phyloP scores from a whole-genome alignment of 2,888 invertebrate species.

The Andrena bicolor region DNA sequence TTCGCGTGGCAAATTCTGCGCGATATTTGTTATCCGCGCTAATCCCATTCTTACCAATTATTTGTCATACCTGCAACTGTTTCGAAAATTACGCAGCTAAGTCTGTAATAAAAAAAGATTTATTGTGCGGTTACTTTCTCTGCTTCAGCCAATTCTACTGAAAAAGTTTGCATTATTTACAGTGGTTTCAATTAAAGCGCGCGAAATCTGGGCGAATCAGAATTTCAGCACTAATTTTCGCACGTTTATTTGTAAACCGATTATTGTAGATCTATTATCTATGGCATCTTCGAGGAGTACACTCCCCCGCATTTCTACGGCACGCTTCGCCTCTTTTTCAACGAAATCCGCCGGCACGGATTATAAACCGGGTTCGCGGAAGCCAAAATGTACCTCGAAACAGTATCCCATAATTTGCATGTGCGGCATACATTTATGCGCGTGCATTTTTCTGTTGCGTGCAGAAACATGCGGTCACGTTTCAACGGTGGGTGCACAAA shows the following conservation, averaged over 20 bases:
- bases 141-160: too few relatives aligned
- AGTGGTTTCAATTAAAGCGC: background rate
- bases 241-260: background rate
- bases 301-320: background rate
- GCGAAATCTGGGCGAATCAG: background rate
- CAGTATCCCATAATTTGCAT: conserved; percentile 21
- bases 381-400: conserved; percentile 38
- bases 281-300: background rate
- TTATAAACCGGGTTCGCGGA: background rate
- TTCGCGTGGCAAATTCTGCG: background rate
- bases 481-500: background rate
- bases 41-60: background rate
- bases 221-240: background rate
- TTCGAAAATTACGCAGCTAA: background rate
- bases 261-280: background rate
- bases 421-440: conserved; percentile 43
- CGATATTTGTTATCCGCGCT: background rate
- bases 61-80: background rate
- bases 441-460: conserved; percentile 2
- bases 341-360: background rate
- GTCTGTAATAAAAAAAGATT: background rate
- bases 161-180: background rate
- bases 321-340: background rate
- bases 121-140: background rate
- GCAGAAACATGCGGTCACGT: background rate